phyloP scores from a whole-genome alignment of 2,797 vertebrate species.

The Meriones psammophilus region DNA sequence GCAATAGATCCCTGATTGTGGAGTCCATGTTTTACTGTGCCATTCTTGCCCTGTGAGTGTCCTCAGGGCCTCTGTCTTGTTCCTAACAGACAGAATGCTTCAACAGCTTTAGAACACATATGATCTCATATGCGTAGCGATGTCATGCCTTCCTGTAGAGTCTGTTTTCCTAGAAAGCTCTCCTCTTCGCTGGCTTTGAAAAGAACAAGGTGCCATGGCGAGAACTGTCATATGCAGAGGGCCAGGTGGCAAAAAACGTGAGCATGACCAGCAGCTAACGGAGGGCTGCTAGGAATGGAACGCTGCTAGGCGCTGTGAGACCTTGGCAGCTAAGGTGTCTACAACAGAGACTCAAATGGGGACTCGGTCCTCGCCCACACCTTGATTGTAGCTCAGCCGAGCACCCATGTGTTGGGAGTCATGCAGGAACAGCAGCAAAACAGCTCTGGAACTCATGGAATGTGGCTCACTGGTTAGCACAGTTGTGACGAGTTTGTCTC shows the following conservation, averaged over 20 bases:
- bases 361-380: background rate
- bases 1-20: background rate
- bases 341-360: background rate
- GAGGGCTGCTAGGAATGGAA: background rate
- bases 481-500: too few species aligned
- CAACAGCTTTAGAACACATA: background rate
- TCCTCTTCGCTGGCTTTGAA: background rate
- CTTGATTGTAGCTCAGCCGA: background rate
- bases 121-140: background rate
- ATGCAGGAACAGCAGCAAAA: too few species aligned
- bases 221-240: background rate
- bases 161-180: background rate
- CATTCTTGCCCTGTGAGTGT: background rate
- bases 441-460: too few species aligned
- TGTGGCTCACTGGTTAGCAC: too few species aligned
- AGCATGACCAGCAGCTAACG: background rate
- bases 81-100: background rate
- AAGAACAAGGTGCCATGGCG: background rate
- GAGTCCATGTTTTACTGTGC: background rate
- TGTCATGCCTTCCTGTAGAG: background rate
- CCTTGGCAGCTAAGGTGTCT: background rate
- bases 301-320: background rate
- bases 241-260: background rate
- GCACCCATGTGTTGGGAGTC: too few species aligned
- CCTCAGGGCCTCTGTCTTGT: background rate